phyloP scores from a whole-genome alignment of 2,888 invertebrate species.

The Andricus curvator region DNA sequence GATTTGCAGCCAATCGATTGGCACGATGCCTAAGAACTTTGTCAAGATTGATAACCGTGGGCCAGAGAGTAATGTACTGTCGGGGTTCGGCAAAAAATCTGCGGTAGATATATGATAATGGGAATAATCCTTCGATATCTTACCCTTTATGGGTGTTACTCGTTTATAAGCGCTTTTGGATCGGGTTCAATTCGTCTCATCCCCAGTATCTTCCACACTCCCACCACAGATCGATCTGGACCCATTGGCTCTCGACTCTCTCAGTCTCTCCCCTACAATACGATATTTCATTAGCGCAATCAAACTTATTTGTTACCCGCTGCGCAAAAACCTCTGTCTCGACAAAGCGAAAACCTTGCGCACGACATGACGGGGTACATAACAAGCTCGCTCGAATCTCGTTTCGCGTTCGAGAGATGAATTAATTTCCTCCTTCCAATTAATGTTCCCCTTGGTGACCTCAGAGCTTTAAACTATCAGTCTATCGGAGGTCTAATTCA shows the following conservation, averaged over 20 bases:
- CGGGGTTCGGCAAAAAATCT: conserved; percentile 42
- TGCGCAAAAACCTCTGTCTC: neutral
- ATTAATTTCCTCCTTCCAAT: too few species aligned
- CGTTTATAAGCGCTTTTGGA: conserved; percentile 71
- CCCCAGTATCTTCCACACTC: conserved; percentile 51
- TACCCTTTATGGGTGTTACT: conserved; percentile 66
- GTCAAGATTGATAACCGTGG: conserved; percentile 35
- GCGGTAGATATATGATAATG: conserved; percentile 64
- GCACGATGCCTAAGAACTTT: conserved; percentile 43
- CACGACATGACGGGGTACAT: too few species aligned
- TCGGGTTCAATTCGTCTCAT: conserved; percentile 67
- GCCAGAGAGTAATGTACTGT: conserved; percentile 27
- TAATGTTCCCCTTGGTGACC: too few species aligned
- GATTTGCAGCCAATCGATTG: conserved; percentile 43
- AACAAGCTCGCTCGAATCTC: too few species aligned
- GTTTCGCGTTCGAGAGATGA: too few species aligned
- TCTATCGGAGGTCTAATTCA: too few species aligned
- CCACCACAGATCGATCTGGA: conserved; percentile 47
- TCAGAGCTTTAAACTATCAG: too few species aligned
- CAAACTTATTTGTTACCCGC: conserved; percentile 56
- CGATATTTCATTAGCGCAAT: conserved; percentile 72
- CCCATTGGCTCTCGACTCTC: conserved; percentile 52
- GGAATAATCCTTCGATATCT: conserved; percentile 67
- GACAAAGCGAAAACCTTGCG: too few species aligned
- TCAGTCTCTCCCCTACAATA: conserved; percentile 57